Evolutionary conservation across 2,888 invertebrate species (phyloP).

Genomic region (Thymelicus sylvestris): DNA sequence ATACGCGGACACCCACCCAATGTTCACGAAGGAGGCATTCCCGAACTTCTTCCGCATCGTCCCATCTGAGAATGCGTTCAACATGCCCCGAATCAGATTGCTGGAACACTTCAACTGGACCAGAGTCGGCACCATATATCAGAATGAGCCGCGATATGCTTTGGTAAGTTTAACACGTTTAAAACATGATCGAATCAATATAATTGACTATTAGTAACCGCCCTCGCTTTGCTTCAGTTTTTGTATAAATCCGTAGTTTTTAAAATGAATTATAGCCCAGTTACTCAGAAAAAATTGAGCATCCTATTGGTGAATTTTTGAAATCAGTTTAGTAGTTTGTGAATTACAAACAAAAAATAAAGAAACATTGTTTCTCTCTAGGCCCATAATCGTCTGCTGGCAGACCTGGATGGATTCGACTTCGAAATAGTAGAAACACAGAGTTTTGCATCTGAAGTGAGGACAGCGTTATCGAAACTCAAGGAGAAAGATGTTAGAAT

Average conservation of each 20-base stretch:
- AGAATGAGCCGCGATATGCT: constrained; percentile 97
- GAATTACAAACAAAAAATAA: neutral
- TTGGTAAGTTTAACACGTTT: constrained; percentile 85
- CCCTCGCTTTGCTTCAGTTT: too few relatives aligned
- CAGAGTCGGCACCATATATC: constrained; percentile 97
- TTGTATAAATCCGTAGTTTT: too few relatives aligned
- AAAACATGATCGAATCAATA: too few relatives aligned
- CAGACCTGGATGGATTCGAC: constrained; percentile 92
- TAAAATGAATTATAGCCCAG: too few relatives aligned
- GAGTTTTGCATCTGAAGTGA: constrained; percentile 96
- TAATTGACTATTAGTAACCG: too few relatives aligned
- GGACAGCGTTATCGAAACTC: constrained; percentile 90
- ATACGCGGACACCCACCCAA: constrained; percentile 98
- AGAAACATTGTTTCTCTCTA: constrained; percentile 51
- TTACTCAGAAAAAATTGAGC: too few relatives aligned
- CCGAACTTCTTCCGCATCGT: constrained; percentile 99
- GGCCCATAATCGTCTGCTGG: constrained; percentile 95
- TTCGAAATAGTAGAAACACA: constrained; percentile 95
- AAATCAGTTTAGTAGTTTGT: too few relatives aligned
- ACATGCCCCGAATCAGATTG: constrained; percentile 94
- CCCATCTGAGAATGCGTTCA: constrained; percentile 98
- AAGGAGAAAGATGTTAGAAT: constrained; percentile 97
- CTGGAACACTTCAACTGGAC: constrained; percentile 98
- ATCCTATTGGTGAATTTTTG: too few relatives aligned
- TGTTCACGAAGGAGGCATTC: constrained; percentile 96